Evolutionary conservation across 2,797 vertebrate species (phyloP).

Genomic region (Rallus crepitans): DNA sequence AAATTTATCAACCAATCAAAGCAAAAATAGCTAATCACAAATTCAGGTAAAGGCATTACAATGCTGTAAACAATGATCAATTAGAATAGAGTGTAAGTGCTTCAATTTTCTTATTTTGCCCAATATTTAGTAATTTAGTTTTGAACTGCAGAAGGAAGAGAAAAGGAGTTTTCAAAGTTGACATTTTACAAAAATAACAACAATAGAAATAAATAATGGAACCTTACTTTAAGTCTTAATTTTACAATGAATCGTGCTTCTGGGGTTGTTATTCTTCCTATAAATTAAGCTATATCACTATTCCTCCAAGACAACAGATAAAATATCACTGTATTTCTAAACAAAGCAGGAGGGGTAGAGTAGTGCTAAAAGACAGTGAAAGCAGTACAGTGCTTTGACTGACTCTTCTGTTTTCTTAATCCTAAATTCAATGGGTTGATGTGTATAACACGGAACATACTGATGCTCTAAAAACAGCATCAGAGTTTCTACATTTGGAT

Average conservation of each 20-base stretch:
- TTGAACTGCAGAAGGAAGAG: not conserved
- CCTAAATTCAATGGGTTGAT: rapidly evolving
- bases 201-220: not conserved
- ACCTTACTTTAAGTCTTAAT: not conserved
- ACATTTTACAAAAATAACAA: not conserved
- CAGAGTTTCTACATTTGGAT: not conserved
- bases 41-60: not conserved
- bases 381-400: not conserved
- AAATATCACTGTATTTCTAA: not conserved
- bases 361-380: not conserved
- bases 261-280: not conserved
- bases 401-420: not conserved
- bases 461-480: not conserved
- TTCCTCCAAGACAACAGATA: not conserved
- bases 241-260: not conserved
- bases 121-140: not conserved
- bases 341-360: not conserved
- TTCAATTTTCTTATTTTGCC: not conserved
- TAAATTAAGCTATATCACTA: not conserved
- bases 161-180: not conserved
- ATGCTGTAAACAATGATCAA: not conserved
- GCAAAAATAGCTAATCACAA: not conserved
- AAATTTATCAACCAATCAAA: not conserved
- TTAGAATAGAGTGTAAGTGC: not conserved
- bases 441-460: rapidly evolving